Evolutionary conservation across 2,113 vertebrate species (phyloP), one percentile per base, ranked within the genome.

Genomic region (Bufo gargarizans): DNA sequence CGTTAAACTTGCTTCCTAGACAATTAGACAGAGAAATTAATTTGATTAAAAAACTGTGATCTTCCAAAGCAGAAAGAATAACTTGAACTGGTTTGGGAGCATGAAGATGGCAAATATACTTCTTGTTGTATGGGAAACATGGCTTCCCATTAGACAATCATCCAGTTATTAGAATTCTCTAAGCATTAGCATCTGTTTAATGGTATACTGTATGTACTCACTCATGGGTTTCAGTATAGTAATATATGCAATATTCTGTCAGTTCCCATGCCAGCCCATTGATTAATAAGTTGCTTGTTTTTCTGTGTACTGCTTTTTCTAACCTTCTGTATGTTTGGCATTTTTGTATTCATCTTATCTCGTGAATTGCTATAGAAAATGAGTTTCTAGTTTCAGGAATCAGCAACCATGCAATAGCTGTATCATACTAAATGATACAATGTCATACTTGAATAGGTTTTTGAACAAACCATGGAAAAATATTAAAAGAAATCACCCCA

Each of bases 391-490:
- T 33, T 58, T 80, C 53, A 80, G 77, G 91, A 86, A 55, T 93
- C 91, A 90, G 89, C 53, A 86, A 56, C 89, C 71, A 87, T 91
- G 45, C 92, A 83, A 74, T 82, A 71, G 89, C 49, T 91, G 86
- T 69, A 79, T 92, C 91, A 86, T 55, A 89, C 87, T 77, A 91
- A 91, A 92, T 92, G 91, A 89, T 87, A 86, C 90, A 88, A 20
- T 90, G 56, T 91, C 90, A 90, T 0, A 80, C 91, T 74, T 84
- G 71, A 88, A 55, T 84, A 58, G 91, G 82, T 93, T 90, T 91
- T 91, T 88, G 89, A 93, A 89, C 87, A 79, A 85, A 83, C 87
- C 90, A 3, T 92, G 92, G 93, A 92, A 91, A 91, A 78, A 89
- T 91, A 86, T 88, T 89, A 91, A 90, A 90, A 86, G 85, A 76